A percentile compares a stretch with the other conserved stretches of the same genome.
phyloP scores from a whole-genome alignment of 1,140 invertebrate species.

The Micrasema longulum region DNA sequence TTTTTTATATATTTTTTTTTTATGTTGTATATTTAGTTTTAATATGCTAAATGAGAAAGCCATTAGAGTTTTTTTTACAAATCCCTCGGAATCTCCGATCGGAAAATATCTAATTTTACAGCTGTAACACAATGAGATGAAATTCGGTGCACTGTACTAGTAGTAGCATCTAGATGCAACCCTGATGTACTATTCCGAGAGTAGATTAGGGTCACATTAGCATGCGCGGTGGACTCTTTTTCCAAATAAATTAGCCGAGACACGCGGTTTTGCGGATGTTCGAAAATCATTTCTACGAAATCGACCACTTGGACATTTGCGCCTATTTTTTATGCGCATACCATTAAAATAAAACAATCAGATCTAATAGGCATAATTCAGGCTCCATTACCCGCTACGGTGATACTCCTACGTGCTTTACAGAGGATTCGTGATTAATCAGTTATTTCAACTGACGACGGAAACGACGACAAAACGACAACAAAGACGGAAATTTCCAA shows the following conservation, averaged over 20 bases:
- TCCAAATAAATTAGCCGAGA: constrained; percentile 18
- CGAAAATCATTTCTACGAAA: constrained; percentile 20
- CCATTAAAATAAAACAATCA: neutral
- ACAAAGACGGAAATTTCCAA: neutral
- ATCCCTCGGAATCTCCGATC: neutral
- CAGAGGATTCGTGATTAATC: neutral
- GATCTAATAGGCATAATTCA: neutral
- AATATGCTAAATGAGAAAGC: neutral
- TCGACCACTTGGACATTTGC: constrained; percentile 9
- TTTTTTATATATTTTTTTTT: too few relatives aligned
- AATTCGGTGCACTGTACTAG: neutral
- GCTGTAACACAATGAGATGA: neutral
- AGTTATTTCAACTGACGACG: neutral
- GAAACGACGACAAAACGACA: neutral
- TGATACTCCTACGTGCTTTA: neutral
- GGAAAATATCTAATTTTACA: neutral
- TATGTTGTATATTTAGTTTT: too few relatives aligned
- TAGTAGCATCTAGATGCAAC: neutral
- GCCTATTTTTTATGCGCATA: constrained; percentile 29
- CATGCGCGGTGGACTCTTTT: constrained; percentile 7
- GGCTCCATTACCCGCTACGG: neutral
- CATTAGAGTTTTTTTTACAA: neutral
- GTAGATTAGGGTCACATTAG: neutral
- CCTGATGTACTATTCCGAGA: too few relatives aligned
- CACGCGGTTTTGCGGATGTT: constrained; percentile 13